phyloP scores from a whole-genome alignment of 2,888 invertebrate species.

The Protodeltote pygarga region DNA sequence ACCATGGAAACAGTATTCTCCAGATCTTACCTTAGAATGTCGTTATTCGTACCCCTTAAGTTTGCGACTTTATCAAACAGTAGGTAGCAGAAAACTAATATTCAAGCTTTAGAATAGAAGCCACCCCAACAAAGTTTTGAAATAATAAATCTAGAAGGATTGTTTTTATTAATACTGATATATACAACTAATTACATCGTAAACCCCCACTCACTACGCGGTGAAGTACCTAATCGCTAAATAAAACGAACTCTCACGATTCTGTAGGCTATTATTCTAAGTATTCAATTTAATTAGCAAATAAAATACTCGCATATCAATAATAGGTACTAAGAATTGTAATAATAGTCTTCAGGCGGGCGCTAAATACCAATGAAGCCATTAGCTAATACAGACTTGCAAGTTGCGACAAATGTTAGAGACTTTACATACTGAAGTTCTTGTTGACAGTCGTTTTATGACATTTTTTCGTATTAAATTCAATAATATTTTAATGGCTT shows the following conservation, averaged over 20 bases:
- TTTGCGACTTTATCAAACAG: no score
- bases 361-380: constrained; percentile 20
- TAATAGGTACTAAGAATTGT: not conserved
- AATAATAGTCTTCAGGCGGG: constrained; percentile 19
- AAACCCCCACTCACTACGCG: not conserved
- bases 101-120: no score
- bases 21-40: no score
- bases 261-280: constrained; percentile 2
- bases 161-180: no score
- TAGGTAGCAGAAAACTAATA: no score
- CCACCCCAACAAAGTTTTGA: no score
- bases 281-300: constrained; percentile 4
- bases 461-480: not conserved
- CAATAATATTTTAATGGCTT: not conserved
- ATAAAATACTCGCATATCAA: constrained; percentile 3
- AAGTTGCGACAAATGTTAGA: constrained; percentile 22
- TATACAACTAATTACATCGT: no score
- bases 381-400: constrained; percentile 35
- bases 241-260: not conserved
- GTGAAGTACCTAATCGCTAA: not conserved
- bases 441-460: not conserved
- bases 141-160: no score
- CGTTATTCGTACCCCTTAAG: no score
- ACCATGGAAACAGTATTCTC: no score
- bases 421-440: constrained; percentile 12